These are phyloP conservation scores for Leiothrix lutea DNA, from an alignment of 2,113 vertebrate species.

Conservation along the genomic window DNA sequence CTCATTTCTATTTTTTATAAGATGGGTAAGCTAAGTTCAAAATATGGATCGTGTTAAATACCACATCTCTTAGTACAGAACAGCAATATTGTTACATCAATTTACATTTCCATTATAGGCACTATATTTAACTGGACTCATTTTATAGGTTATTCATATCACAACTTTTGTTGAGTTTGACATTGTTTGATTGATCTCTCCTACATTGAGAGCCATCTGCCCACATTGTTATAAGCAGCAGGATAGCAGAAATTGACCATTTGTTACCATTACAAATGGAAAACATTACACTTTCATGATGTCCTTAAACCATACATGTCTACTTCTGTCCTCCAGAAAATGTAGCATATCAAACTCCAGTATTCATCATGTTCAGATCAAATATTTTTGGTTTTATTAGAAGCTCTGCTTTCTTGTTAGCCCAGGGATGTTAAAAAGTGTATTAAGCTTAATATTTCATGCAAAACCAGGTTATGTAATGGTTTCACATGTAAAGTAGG, in stretches of 20 bases:
- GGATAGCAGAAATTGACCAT: not conserved
- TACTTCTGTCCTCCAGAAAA: not conserved
- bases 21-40: not conserved
- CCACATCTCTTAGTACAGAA: not conserved
- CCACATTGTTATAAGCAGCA: not conserved
- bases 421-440: not conserved
- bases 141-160: not conserved
- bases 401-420: not conserved
- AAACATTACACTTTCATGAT: not conserved
- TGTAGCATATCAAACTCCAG: accelerated
- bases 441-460: not conserved
- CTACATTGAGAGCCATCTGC: not conserved
- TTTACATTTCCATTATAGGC: not conserved
- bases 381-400: not conserved
- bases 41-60: not conserved
- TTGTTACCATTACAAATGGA: not conserved
- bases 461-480: not conserved
- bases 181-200: not conserved
- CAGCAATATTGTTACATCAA: not conserved
- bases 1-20: not conserved
- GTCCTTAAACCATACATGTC: not conserved
- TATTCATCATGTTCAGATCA: not conserved
- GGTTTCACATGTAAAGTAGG: not conserved
- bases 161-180: not conserved
- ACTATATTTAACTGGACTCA: not conserved